Percentiles rank a stretch among this genome's conserved stretches.
These are phyloP conservation scores for Engraulis encrasicolus DNA, from an alignment of 2,113 vertebrate genomes.

Conservation along the genomic window DNA sequence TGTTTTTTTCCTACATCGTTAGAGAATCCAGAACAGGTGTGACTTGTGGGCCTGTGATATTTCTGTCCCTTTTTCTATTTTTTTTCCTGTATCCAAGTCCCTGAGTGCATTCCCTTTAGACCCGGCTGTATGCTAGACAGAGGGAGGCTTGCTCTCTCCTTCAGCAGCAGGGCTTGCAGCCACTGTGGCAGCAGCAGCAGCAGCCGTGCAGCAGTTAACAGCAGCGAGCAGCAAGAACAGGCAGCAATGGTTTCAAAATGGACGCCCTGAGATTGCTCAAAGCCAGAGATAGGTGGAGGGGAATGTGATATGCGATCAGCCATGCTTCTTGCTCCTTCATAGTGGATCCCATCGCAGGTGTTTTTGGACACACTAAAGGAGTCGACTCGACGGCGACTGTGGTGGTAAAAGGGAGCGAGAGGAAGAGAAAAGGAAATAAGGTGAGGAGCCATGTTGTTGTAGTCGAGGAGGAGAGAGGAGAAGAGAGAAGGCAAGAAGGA, in stretches of 20 bases:
- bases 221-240: constrained; percentile 47
- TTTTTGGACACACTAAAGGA: constrained; percentile 37
- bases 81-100: constrained; percentile 58
- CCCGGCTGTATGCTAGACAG: background rate
- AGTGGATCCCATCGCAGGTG: constrained; percentile 41
- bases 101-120: constrained; percentile 54
- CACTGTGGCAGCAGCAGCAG: constrained; percentile 57
- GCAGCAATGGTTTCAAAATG: constrained; percentile 70
- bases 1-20: background rate
- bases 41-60: constrained; percentile 13
- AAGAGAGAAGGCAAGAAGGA: constrained; percentile 57
- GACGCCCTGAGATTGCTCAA: constrained; percentile 59
- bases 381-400: background rate
- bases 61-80: constrained; percentile 12
- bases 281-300: constrained; percentile 41
- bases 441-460: constrained; percentile 48
- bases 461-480: constrained; percentile 59
- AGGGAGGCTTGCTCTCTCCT: background rate
- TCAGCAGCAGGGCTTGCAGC: constrained; percentile 8
- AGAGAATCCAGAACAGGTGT: background rate
- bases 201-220: constrained; percentile 49
- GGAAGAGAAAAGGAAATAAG: constrained; percentile 31
- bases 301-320: constrained; percentile 58
- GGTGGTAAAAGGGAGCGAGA: constrained; percentile 45
- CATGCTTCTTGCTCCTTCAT: constrained; percentile 46